Evolutionary conservation across 2,113 vertebrate genomes (phyloP).

Genomic region (Serilophus lunatus): DNA sequence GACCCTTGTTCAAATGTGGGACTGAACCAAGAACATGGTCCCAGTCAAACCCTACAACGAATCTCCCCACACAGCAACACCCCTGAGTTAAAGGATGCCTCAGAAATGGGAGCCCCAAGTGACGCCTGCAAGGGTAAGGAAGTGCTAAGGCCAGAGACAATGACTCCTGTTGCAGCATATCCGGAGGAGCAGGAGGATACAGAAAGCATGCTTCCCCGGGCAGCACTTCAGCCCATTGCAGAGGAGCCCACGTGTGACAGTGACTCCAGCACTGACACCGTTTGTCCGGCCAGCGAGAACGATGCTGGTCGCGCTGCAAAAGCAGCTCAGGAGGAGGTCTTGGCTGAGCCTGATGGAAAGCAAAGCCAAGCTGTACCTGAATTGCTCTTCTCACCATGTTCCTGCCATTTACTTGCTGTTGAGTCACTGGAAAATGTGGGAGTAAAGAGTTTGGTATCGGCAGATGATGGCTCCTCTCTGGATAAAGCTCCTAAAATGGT

Average conservation of each 20-base stretch:
- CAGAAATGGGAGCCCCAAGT: background rate
- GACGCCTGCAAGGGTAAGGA: background rate
- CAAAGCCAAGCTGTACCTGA: background rate
- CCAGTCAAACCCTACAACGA: background rate
- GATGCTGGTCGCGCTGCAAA: background rate
- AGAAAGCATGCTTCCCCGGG: background rate
- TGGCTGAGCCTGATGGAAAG: background rate
- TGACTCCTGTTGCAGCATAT: background rate
- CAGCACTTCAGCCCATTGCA: conserved; percentile 18
- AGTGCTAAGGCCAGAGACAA: background rate
- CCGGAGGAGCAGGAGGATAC: background rate
- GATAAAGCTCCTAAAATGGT: conserved; percentile 52
- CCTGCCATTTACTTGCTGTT: background rate
- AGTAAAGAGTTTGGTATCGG: background rate
- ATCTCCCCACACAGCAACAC: background rate
- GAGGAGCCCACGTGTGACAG: conserved; percentile 43
- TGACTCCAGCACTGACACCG: conserved; percentile 18
- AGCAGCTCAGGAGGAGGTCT: background rate
- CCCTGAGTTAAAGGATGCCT: background rate
- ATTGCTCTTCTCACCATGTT: background rate
- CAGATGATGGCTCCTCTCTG: conserved; percentile 6
- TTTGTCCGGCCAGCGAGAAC: fast-evolving
- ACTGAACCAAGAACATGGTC: background rate
- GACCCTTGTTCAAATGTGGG: fast-evolving
- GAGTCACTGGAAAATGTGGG: background rate